Conservation (phyloP, 2,888 invertebrate genomes). For the Caenorhabditis auriculariae region DNA sequence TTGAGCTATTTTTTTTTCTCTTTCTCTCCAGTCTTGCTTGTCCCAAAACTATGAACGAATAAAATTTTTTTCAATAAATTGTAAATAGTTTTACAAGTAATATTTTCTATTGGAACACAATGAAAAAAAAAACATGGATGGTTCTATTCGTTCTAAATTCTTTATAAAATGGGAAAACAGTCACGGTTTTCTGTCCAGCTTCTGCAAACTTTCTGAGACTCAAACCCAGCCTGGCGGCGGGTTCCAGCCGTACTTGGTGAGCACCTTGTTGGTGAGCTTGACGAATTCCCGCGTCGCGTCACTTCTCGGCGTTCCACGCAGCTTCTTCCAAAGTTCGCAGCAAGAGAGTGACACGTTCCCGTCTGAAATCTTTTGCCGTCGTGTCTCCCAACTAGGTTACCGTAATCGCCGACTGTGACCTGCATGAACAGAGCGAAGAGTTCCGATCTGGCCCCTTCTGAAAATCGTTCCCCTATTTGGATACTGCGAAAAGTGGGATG, state of each 20-base stretch:
- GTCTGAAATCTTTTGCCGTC: conserved; percentile 26
- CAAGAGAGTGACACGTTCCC: conserved; percentile 38
- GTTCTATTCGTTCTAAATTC: neutral
- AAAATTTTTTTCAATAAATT: no score
- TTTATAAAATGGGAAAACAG: neutral
- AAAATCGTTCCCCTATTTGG: no score
- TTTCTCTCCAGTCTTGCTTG: no score
- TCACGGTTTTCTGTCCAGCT: neutral
- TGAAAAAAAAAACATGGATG: no score
- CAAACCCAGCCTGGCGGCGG: conserved; percentile 49
- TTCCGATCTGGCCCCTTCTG: conserved; percentile 34
- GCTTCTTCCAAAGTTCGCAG: conserved; percentile 36
- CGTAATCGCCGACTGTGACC: conserved; percentile 47
- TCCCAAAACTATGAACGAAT: no score
- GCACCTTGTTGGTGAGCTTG: conserved; percentile 38
- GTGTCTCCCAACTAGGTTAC: conserved; percentile 12
- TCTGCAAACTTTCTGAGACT: no score
- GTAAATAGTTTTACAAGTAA: no score
- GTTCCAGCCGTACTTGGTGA: conserved; percentile 56
- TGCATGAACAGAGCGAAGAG: conserved; percentile 47
- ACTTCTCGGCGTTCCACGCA: conserved; percentile 30
- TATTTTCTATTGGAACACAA: no score
- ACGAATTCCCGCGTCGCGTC: conserved; percentile 50
- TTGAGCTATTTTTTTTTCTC: no score
- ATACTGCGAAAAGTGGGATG: no score